Base-by-base conservation (phyloP, 2,888 invertebrate genomes). In the Cistogaster globosa region DNA sequence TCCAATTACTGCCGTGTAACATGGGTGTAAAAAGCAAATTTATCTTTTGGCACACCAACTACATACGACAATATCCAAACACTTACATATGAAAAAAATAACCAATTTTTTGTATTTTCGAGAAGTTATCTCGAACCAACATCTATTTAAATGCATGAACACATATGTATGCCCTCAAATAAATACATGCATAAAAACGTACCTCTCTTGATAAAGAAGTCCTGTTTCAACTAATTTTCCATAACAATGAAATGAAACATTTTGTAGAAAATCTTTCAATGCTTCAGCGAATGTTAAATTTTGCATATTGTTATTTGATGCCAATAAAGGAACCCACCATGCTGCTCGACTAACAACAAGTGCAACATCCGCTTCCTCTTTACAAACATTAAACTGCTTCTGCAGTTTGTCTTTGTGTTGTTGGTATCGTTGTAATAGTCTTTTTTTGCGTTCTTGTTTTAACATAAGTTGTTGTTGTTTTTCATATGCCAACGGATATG, bases 201-300 rank as follows among this genome's bases (percentile, higher is more conserved):
- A 91, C 91, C 88, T 90, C 86, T 92, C 91, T 53, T 87, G 88
- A 83, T 88, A 89, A 71, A 88, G 83, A 62, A 88, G 89, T 48
- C 89, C 89, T 51, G 87, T 88, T 88, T 91, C 91, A 82, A 91
- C 90, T 88, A 92, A 89, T 89, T 90, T 92, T 74, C 89, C 88
- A 88, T 92, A 92, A 88, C 91, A 91, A 89, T 91, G 92, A 87
- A 92, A 90, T 65, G 92, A 92, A 80, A 91, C 88, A 87, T 92
- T 90, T 76, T 86, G 84, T 88, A 92, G 88, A 79, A 91, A 91
- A 88, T 91, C 92, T 89, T 88, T 90, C 87, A 91, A 86, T 88
- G 89, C 91, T 88, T 87, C 86, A 84, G 89, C 89, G 68, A 88
- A 87, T 89, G 89, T 89, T 88, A 84, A 88, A 87, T 87, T 88